Percentiles rank a stretch among this genome's conserved stretches.
These are phyloP conservation scores for Poecilia wingei DNA, from an alignment of 2,797 vertebrate species.

Conservation along the genomic window DNA sequence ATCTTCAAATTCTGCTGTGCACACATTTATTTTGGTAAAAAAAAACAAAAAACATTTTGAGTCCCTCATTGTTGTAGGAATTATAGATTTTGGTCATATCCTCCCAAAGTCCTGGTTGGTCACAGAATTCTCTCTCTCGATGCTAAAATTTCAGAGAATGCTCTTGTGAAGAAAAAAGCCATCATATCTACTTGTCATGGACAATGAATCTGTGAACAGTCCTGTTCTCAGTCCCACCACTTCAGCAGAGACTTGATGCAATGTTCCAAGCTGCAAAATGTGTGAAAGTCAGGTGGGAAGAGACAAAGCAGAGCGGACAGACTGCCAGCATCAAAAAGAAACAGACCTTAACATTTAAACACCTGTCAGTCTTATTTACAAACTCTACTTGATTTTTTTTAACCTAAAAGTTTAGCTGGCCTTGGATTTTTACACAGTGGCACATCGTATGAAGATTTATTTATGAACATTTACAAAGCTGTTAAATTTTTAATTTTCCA, in stretches of 20 bases:
- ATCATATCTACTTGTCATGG: neutral
- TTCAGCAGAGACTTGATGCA: neutral
- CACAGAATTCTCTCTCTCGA: neutral
- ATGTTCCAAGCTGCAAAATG: neutral
- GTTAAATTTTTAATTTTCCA: neutral
- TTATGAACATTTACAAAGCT: neutral
- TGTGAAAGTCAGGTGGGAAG: conserved; percentile 2
- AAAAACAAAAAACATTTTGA: neutral
- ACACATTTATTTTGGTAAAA: neutral
- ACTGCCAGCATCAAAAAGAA: neutral
- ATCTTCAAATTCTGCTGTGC: neutral
- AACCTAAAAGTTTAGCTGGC: neutral
- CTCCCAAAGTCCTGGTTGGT: neutral
- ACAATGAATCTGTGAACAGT: neutral
- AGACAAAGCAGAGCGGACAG: neutral
- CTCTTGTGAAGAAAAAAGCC: neutral
- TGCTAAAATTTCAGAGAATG: neutral
- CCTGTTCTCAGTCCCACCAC: neutral
- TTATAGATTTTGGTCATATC: neutral
- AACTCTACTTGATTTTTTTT: neutral
- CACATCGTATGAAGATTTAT: neutral
- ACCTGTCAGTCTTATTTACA: neutral
- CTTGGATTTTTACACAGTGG: neutral
- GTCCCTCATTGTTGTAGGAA: neutral
- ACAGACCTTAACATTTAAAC: neutral